Conservation (phyloP, 2,113 vertebrate genomes). For the Ctenomys sociabilis region DNA sequence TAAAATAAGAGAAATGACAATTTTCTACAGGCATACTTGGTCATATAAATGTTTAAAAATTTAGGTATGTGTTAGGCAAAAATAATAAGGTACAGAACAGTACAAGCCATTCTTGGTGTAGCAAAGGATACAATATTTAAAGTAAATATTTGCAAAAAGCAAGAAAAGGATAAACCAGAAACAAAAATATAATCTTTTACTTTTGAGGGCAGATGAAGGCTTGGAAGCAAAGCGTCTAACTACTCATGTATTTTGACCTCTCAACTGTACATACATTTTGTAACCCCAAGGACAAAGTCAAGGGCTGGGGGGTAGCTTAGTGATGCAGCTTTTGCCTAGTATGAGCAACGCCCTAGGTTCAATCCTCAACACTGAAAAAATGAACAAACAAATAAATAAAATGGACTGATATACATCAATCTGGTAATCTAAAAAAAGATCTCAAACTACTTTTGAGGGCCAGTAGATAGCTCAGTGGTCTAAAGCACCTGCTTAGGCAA, state of each 20-base stretch:
- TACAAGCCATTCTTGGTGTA: neutral
- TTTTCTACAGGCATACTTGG: neutral
- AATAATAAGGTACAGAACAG: neutral
- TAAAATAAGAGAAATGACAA: neutral
- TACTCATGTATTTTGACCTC: conserved; percentile 4
- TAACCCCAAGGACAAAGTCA: conserved; percentile 15
- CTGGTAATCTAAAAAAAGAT: neutral
- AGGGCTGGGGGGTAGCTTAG: neutral
- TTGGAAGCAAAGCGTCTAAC: neutral
- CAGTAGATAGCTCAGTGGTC: no score
- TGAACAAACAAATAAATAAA: neutral
- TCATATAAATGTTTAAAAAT: neutral
- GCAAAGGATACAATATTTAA: neutral
- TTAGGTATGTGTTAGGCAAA: neutral
- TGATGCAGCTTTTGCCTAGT: neutral
- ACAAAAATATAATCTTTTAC: neutral
- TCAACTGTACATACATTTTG: neutral
- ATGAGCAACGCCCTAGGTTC: neutral
- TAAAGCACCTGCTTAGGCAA: no score
- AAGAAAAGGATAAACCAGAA: conserved; percentile 31
- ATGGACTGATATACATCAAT: neutral
- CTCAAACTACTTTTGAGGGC: neutral
- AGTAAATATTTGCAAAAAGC: conserved; percentile 6
- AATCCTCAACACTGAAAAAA: neutral
- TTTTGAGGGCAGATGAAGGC: neutral